Evolutionary conservation across 2,888 invertebrate genomes (phyloP), one percentile per base, ranked within the genome.

Genomic region (Rhabditoides inermis): DNA sequence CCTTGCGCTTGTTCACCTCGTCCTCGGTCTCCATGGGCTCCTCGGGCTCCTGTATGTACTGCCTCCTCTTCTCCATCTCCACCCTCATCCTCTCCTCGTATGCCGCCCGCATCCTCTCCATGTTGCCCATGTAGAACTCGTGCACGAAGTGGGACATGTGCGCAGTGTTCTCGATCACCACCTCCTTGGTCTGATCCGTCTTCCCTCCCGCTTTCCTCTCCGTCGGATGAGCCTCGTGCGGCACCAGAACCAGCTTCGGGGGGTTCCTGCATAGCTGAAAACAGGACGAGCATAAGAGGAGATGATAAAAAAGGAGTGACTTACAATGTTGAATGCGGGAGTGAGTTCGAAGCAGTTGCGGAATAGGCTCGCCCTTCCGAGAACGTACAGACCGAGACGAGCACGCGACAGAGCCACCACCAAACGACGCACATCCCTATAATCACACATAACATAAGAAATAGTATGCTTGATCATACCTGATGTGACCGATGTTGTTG

Each of bases 341-440:
- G 89, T 88, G 28, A 99, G 81, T 78, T 99, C 98, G 74, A 89
- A 90, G 78, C 98, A 99, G 80, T 94, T 92, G 75, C 87, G 84
- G 81, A 98, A 99, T 44, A 98, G 82, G 2, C 86, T 83, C 1
- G 88, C 88, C 46, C 95, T 81, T 0, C 90, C 95, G 79, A 99
- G 92, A 28, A 98, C 85, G 77, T 95, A 98, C 0, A 99, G 83
- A 0, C 98, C 98, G 23, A 99, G 84, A 12, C 98, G 83, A 0
- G 98, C 95, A 71, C 98, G 84, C 49, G 95, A 98, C 84, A 98
- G 89, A 3, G 98, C 98, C 3, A 99, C 98, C 40, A 99, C 87
- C 59, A 98, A 83, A 75, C 98, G 86, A 7, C 98, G 83, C 0
- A 95, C 88, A 81, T 98, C 98, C 30, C 81, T 79, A 69, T 35